Base-by-base conservation (phyloP, 2,113 vertebrate genomes). In the Gyps fulvus region DNA sequence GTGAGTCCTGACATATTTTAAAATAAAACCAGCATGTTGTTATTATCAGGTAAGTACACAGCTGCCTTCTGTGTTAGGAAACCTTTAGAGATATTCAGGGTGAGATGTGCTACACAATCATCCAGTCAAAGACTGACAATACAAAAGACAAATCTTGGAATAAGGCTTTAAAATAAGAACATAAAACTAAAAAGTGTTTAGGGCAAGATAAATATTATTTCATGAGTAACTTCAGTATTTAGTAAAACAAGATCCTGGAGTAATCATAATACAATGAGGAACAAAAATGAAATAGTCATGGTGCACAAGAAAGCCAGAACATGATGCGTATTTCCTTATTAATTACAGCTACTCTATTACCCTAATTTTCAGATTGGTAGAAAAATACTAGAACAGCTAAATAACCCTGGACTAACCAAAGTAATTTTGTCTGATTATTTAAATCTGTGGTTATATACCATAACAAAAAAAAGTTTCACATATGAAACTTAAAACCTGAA, bases 121-220 rank as follows among this genome's bases (percentile, higher is more conserved):
- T 85, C 61, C 81, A 95, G 77, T 96, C 87, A 89, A 94, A 80
- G 78, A 93, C 63, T 90, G 86, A 95, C 87, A 93, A 69, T 90
- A 87, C 63, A 65, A 47, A 87, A 83, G 70, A 94, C 74, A 86
- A 63, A 72, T 93, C 36, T 92, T 94, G 77, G 26, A 88, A 83
- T 76, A 88, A 80, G 29, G n/a, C 66, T 94, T 96, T 85, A 77
- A 95, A 90, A 93, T 83, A 90, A 93, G 22, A 92, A 94, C 62
- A 92, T 23, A 19, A 66, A 88, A 77, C 21, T 93, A 94, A 87
- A 88, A 93, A 54, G 26, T 72, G 59, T 59, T 92, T 62, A 93
- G 57, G 91, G 59, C 20, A 79, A 34, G 45, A 31, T 85, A 86
- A 74, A 63, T 79, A 93, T 77, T 83, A 94, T 89, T 76, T 69